Evolutionary conservation across 2,797 vertebrate genomes (phyloP).

Genomic region (Parauchenoglanis ngamensis): DNA sequence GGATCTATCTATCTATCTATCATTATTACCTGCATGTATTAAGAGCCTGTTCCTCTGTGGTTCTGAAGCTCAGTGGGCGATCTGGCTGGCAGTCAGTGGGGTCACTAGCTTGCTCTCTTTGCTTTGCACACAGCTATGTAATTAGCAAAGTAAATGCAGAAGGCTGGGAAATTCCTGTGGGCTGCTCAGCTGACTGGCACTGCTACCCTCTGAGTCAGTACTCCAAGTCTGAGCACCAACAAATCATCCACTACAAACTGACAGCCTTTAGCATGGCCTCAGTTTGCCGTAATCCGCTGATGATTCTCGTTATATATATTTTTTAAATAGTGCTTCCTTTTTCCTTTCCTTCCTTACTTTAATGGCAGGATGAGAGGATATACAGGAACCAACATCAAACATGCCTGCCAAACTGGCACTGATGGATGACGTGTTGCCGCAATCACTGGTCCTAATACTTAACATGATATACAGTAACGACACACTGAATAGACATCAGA

Average conservation of each 20-base stretch:
- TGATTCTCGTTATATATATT: background rate
- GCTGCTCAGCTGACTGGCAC: slow-evolving; percentile 12
- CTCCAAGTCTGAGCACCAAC: background rate
- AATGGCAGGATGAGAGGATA: background rate
- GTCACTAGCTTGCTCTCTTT: slow-evolving; percentile 12
- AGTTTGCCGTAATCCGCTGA: background rate
- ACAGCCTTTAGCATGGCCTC: background rate
- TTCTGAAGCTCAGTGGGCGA: background rate
- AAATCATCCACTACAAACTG: background rate
- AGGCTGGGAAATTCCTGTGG: slow-evolving; percentile 34
- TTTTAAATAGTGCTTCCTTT: background rate
- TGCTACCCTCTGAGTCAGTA: slow-evolving; percentile 6
- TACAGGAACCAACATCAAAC: background rate
- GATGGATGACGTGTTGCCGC: background rate
- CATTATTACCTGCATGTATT: background rate
- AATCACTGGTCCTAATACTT: background rate
- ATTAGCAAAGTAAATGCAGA: slow-evolving; percentile 48
- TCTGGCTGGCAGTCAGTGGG: slow-evolving; percentile 25
- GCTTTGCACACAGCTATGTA: slow-evolving; percentile 32
- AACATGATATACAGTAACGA: background rate
- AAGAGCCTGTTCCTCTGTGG: background rate
- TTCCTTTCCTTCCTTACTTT: background rate
- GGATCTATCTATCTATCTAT: background rate
- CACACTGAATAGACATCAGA: background rate
- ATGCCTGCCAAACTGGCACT: background rate